Evolutionary conservation across 2,113 vertebrate genomes (phyloP).

Genomic region (Megaceryle torquata): DNA sequence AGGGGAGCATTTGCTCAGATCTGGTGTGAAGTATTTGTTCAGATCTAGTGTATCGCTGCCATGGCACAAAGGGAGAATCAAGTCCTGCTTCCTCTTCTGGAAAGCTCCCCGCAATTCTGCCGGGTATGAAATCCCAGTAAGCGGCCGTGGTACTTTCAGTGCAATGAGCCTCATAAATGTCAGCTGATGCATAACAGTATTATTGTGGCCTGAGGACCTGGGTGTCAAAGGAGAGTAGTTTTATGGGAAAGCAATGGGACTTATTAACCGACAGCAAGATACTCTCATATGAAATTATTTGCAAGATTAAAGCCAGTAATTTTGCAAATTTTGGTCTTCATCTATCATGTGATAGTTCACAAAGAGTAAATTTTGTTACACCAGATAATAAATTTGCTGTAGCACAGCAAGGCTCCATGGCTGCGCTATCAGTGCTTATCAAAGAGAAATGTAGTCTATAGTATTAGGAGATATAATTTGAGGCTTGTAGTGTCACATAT

Average conservation of each 20-base stretch:
- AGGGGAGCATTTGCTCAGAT: accelerated
- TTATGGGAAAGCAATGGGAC: not conserved
- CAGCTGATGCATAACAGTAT: not conserved
- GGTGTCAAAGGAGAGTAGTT: not conserved
- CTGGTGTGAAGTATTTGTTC: not conserved
- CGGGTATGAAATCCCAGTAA: not conserved
- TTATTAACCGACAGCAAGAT: not conserved
- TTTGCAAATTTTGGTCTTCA: not conserved
- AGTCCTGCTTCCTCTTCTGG: not conserved
- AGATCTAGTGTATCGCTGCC: not conserved
- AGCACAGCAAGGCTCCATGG: not conserved
- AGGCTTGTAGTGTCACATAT: not conserved
- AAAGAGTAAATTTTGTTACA: not conserved
- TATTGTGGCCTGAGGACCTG: not conserved
- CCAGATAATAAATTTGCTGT: not conserved
- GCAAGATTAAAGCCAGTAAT: not conserved
- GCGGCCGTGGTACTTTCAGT: not conserved
- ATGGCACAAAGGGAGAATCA: accelerated
- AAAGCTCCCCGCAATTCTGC: not conserved
- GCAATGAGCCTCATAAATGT: not conserved
- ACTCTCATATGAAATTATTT: not conserved
- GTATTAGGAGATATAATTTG: not conserved
- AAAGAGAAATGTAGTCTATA: not conserved
- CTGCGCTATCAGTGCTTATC: not conserved
- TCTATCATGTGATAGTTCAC: not conserved